Evolutionary conservation across 2,888 invertebrate species (phyloP).

Genomic region (Sphaeridia pumilis): DNA sequence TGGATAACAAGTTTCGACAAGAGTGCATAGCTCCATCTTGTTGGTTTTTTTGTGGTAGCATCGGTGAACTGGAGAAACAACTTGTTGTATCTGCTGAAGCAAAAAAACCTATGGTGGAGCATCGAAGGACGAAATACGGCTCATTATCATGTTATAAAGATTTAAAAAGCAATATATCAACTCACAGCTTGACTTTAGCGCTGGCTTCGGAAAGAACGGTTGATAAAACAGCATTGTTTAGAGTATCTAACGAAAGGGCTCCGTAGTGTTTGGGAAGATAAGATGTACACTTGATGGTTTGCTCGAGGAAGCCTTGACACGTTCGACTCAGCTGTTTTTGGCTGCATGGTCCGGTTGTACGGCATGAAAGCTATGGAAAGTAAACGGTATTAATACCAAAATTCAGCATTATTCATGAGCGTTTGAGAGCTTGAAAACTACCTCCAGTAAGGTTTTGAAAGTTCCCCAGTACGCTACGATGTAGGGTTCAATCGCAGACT

Average conservation of each 20-base stretch:
- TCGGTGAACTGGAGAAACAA: too few relatives aligned
- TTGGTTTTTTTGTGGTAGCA: too few relatives aligned
- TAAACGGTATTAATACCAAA: background rate
- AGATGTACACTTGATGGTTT: constrained; percentile 20
- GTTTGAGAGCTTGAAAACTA: background rate
- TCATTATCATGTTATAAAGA: background rate
- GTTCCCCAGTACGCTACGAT: constrained; percentile 30
- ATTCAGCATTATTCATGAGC: background rate
- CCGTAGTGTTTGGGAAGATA: constrained; percentile 28
- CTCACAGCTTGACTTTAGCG: constrained; percentile 32
- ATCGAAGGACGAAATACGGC: background rate
- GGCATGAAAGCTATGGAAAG: constrained; percentile 8
- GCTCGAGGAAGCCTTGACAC: constrained; percentile 26
- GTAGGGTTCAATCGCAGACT: constrained; percentile 26
- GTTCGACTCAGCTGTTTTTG: constrained; percentile 27
- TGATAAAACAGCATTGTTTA: constrained; percentile 33
- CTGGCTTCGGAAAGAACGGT: constrained; percentile 26
- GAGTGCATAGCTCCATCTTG: too few relatives aligned
- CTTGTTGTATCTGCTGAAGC: too few relatives aligned
- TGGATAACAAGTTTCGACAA: too few relatives aligned
- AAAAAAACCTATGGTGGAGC: too few relatives aligned
- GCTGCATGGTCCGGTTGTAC: constrained; percentile 17
- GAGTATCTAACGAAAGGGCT: constrained; percentile 55
- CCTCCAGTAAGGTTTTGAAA: constrained; percentile 24
- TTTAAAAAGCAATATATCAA: constrained; percentile 8